Percentiles rank a stretch among this genome's conserved stretches.
Conservation (phyloP, 1,140 invertebrate species). For the Caerostris darwini region DNA sequence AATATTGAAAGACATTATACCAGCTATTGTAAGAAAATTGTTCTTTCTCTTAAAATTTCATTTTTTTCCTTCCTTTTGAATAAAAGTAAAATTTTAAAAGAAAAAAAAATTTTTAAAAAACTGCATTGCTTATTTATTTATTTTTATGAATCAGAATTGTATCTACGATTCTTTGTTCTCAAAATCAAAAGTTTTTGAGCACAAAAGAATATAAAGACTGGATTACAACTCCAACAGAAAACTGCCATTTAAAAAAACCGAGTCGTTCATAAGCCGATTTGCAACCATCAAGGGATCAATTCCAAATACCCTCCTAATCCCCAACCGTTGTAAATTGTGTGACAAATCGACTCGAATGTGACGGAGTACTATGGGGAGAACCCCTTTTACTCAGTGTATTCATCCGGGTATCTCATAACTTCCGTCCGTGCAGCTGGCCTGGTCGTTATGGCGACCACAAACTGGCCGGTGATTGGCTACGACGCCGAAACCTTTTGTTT, state of each 20-base stretch:
- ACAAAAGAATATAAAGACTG: not conserved
- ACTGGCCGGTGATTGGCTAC: conserved; percentile 70
- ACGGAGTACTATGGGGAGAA: conserved; percentile 26
- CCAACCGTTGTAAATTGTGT: not conserved
- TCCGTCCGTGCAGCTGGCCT: conserved; percentile 69
- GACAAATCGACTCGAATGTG: not conserved
- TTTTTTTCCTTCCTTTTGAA: no score
- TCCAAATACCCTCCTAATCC: not conserved
- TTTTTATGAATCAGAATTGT: not conserved
- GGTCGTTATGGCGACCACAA: conserved; percentile 75
- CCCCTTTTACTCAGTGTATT: conserved; percentile 50
- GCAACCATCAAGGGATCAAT: not conserved
- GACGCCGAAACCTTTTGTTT: conserved; percentile 67
- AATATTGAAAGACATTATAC: no score
- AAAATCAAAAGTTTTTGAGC: not conserved
- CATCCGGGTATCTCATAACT: conserved; percentile 75
- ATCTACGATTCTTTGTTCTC: not conserved
- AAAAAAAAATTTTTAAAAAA: not conserved
- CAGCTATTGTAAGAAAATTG: no score
- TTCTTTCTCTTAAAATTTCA: no score
- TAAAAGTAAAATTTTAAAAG: not conserved
- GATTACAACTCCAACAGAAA: not conserved
- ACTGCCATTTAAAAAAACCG: not conserved
- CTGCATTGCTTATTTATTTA: no score
- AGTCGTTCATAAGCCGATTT: not conserved